Conservation (phyloP, 2,797 vertebrate species). For the Crocidura indochinensis region DNA sequence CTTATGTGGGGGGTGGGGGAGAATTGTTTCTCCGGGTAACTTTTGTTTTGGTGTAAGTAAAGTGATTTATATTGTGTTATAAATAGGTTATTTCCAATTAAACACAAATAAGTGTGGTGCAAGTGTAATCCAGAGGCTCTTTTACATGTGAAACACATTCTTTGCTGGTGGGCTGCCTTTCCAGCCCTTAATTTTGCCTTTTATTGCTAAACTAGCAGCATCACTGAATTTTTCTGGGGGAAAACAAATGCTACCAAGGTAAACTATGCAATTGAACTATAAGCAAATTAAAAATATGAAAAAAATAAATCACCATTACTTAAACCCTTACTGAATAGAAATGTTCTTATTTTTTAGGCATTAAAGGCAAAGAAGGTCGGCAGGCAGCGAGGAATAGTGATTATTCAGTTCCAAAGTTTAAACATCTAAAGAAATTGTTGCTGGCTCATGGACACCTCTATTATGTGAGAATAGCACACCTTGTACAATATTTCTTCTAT, state of each 20-base stretch:
- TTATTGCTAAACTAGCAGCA: constrained; percentile 49
- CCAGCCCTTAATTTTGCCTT: neutral
- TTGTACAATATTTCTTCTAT: constrained; percentile 99
- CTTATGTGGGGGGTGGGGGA: neutral
- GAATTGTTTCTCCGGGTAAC: constrained; percentile 42
- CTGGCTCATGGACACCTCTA: constrained; percentile 98
- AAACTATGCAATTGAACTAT: constrained; percentile 19
- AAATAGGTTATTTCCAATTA: constrained; percentile 39
- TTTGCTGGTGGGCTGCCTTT: too few species aligned
- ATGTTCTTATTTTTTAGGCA: constrained; percentile 88
- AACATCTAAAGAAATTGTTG: constrained; percentile 96
- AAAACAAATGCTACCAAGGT: constrained; percentile 15
- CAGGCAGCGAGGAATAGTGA: constrained; percentile 99
- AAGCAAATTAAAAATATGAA: constrained; percentile 61
- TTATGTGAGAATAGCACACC: constrained; percentile 98
- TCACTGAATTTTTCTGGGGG: constrained; percentile 40
- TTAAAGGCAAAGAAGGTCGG: constrained; percentile 98
- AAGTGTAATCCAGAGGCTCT: too few species aligned
- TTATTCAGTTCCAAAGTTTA: constrained; percentile 98
- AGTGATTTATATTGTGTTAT: constrained; percentile 58
- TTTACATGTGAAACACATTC: too few species aligned
- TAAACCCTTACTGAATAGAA: constrained; percentile 32
- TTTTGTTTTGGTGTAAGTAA: constrained; percentile 66
- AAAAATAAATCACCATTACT: constrained; percentile 33
- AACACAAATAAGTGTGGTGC: neutral